Evolutionary conservation across 2,113 vertebrate genomes (phyloP), one percentile per base, ranked within the genome.

Genomic region (Syrrhaptes paradoxus): DNA sequence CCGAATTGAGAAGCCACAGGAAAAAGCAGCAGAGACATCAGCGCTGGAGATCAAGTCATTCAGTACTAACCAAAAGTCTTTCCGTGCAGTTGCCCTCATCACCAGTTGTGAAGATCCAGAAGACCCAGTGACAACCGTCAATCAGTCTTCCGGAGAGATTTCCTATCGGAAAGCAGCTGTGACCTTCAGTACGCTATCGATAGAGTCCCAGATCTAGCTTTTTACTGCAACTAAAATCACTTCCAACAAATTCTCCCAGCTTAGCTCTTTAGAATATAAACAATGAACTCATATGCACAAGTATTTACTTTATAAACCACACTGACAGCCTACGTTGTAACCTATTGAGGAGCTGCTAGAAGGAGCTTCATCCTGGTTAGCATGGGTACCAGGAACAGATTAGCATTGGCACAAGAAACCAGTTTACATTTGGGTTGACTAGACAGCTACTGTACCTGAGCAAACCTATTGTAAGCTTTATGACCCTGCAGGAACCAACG

Each of bases 181-280:
- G 82, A 97, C 97, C 72, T 68, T 98, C 31, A 98, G 85, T 8
- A 96, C 97, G 67, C 89, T 98, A 48, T 98, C 98, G 22, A 57
- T 98, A 51, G 98, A 98, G 79, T 98, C 98, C 57, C 98, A 98
- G 55, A 98, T 98, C 95, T 98, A 98, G 88, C 25, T 79, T 29
- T 20, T 18, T 8, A 4, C 22, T 45, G 11, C 31, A 1, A 2
- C 67, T 26, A 5, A 26, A 36, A 41, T 7, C 22, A 22, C 31
- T 72, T 13, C 43, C 71, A 10, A 34, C 43, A 54, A 29, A 55
- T 29, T 28, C 14, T 82, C 7, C 73, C 59, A 45, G 38, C 11
- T 2, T 7, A 20, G 38, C 83, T 95, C n/a, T 86, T 75, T 72
- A 18, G 16, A 82, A 58, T 9, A 5, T 51, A 36, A 74, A 38